Evolutionary conservation across 2,113 vertebrate species (phyloP).

Genomic region (Eleginops maclovinus): DNA sequence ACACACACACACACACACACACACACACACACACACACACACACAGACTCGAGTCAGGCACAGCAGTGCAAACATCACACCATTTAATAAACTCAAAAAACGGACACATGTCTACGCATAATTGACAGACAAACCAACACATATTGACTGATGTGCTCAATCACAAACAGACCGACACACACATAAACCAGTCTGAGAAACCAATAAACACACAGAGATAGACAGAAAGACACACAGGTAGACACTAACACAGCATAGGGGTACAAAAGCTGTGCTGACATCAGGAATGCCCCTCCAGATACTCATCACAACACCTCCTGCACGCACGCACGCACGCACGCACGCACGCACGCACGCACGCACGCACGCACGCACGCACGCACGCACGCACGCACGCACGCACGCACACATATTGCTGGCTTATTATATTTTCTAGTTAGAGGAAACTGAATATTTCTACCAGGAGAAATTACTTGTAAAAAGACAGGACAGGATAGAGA

Average conservation of each 20-base stretch:
- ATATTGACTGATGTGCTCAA: slow-evolving; percentile 1
- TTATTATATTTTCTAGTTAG: slow-evolving; percentile 53
- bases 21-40: too few species aligned
- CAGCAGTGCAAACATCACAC: slow-evolving; percentile 58
- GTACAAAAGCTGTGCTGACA: slow-evolving; percentile 57
- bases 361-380: slow-evolving; percentile 37
- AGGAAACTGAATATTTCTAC: slow-evolving; percentile 49
- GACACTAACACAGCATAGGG: slow-evolving; percentile 1
- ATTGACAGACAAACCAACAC: slow-evolving; percentile 34
- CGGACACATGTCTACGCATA: slow-evolving; percentile 21
- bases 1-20: too few species aligned
- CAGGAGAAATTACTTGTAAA: slow-evolving; percentile 30
- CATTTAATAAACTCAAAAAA: slow-evolving; percentile 47
- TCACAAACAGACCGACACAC: slow-evolving; percentile 26
- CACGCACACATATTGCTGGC: slow-evolving; percentile 25
- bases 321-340: slow-evolving; percentile 26
- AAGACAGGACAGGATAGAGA: not conserved
- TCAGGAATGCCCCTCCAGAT: slow-evolving; percentile 51
- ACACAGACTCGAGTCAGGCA: slow-evolving; percentile 39
- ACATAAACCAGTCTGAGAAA: slow-evolving; percentile 12
- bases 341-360: slow-evolving; percentile 29
- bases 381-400: slow-evolving; percentile 27
- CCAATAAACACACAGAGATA: slow-evolving; percentile 8
- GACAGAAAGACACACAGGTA: slow-evolving; percentile 15
- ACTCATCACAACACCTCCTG: slow-evolving; percentile 38